Evolutionary conservation across 37 sponge, comb jelly and placozoan species (phyloP), one percentile per base, ranked within the genome.

Genomic region (Tethya wilhelma): DNA sequence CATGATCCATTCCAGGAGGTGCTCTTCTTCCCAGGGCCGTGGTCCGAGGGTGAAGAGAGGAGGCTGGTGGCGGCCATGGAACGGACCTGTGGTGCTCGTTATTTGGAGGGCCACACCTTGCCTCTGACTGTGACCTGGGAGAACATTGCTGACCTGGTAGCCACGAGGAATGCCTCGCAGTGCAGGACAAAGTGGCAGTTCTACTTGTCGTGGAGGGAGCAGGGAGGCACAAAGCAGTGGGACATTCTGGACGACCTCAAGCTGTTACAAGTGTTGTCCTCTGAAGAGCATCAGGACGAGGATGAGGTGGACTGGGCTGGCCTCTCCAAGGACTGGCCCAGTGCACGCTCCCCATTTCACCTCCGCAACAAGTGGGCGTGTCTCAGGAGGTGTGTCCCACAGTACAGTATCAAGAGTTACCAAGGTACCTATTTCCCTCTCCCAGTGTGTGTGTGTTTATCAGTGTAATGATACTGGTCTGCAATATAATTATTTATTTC

Each of bases 11-110:
- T n/a, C n/a, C n/a, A n/a, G n/a, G 55, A 49, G 55, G 17, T 49
- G 55, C 17, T 49, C 17, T 30, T 29, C 7, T 36, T 11, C 17
- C 6, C 67, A 67, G 90, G 90, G 23, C 60, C 29, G 32, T 90
- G 91, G 91, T 70, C 67, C n/a, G 69, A 29, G n/a, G 77, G 73
- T 37, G 91, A 90, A 68, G 91, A 85, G 42, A 12, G 67, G 17
- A 62, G 32, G 29, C 74, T 86, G 53, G 23, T 9, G 28, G 37
- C 53, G 19, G 80, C 65, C 17, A 87, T 86, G 59, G 3, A 57
- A 4, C 53, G 74, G 23, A 22, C 66, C 14, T 28, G 60, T 4
- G 72, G 57, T 2, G 69, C 67, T n/a, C 37, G 38, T 46, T 36
- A 44, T 11, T 63, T 38, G 33, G 82, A 81, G 25, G 69, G 38